Evolutionary conservation across 1,140 invertebrate species (phyloP), one percentile per base, ranked within the genome.

Genomic region (Neodiprion pinetum): DNA sequence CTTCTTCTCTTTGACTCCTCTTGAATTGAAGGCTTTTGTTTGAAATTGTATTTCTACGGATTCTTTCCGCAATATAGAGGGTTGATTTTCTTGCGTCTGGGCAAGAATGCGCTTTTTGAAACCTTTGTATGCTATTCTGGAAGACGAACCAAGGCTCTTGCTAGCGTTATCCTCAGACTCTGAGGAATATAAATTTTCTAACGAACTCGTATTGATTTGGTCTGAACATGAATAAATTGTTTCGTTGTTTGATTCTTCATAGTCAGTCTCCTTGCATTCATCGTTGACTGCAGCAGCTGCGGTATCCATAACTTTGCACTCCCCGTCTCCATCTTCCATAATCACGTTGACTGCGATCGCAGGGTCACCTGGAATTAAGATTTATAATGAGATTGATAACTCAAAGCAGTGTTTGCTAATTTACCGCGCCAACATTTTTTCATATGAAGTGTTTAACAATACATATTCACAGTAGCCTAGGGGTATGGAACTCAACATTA

Each of bases 301-400:
- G 76, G 80, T 77, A 73, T 88, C 84, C 79, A 80, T 78, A 70
- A 83, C 79, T 82, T 81, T 81, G 77, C 79, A 76, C 66, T 88
- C 87, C 78, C 82, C 83, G 77, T 88, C 86, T 53, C 88, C 87
- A 88, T 88, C 87, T 84, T 88, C 87, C 87, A 88, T 88, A 88
- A 82, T 88, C 84, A 77, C 73, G 70, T 74, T 75, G 74, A 67
- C 71, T 12, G 48, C 69, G 71, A 70, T 67, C 28, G 73, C 73
- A 65, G 67, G 21, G 17, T 50, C 61, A 70, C 75, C 70, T 72
- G 21, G 14, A 71, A 71, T 71, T 9, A 71, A 61, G 5, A 61
- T 14, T 61, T 61, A 17, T 5, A 12, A 61, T 61, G 4, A 61
- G 53, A 14, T 61, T 61, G 5, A 9, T 9, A 17, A 61, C 11